Base-by-base conservation (phyloP, 2,888 invertebrate genomes). In the Dasypogon diadema region DNA sequence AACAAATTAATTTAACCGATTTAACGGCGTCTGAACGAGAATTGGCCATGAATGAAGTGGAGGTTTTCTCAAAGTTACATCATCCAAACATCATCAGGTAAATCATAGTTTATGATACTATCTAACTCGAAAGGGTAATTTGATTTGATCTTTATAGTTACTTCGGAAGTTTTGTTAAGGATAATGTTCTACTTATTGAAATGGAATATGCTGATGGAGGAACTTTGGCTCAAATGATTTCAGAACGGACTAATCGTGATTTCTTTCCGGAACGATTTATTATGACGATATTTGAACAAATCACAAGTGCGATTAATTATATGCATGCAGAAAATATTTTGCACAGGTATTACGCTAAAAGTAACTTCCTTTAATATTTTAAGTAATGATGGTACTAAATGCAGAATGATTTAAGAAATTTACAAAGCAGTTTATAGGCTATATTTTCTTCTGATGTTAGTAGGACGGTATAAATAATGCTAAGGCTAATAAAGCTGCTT, bases 181-280 rank as follows among this genome's bases (percentile, higher is more conserved):
- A 92, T 79, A 91, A 91, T 8, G 88, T 89, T 2, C 84, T 93
- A 22, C 89, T 92, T 83, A 93, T 93, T 78, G 92, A 93, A 84
- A 93, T 93, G 92, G 93, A 93, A 82, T 93, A 92, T 83, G 93
- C 92, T 2, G 92, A 93, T 83, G 91, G 91, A 16, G 93, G 92
- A 8, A 93, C 91, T 2, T 83, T 93, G 77, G 89, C 91, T 0
- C 91, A 92, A 81, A 88, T 89, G 78, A 87, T 93, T 51, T 84
- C 88, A 24, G 86, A 87, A 51, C 87, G 89, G 24, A 86, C 87
- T 34, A 79, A 80, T 4, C 83, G 82, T 82, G 81, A 83, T 8
- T 82, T 87, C 5, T 85, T 93, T 74, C 88, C 89, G 1, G 93
- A 93, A 82, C 85, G 88, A 77, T 89, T 90, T 77, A 88, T 92